A percentile compares a stretch with the other conserved stretches of the same genome.
These are phyloP conservation scores for Pelagia noctiluca DNA, from an alignment of 30 jellyfish, hydroid and myxozoan genomes.

Conservation along the genomic window DNA sequence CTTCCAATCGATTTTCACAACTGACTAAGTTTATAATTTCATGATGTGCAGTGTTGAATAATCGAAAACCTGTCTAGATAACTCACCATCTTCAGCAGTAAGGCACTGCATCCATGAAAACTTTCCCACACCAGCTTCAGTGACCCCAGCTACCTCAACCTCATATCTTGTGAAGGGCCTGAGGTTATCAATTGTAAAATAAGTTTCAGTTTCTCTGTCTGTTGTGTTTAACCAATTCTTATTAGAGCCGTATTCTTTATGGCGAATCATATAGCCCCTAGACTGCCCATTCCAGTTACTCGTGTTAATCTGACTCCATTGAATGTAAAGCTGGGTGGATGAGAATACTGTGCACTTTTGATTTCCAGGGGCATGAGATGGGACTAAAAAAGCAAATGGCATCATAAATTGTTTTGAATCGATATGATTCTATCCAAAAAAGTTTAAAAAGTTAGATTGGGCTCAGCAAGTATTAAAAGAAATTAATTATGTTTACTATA, in stretches of 20 bases:
- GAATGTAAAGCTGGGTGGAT: background rate
- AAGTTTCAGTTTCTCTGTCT: background rate
- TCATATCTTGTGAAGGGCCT: slow-evolving; percentile 34
- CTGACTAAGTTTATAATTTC: too few species aligned
- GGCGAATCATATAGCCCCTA: background rate
- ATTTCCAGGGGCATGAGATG: background rate
- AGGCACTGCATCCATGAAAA: slow-evolving; percentile 47
- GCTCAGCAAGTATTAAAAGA: too few species aligned
- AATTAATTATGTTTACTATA: too few species aligned
- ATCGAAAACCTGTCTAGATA: too few species aligned
- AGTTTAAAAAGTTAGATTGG: too few species aligned
- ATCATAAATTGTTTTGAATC: too few species aligned
- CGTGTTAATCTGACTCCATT: background rate
- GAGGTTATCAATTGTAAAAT: background rate
- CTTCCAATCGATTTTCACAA: too few species aligned
- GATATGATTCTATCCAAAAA: background rate
- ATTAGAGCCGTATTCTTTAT: background rate
- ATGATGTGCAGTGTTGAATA: too few species aligned
- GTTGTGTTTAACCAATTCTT: background rate
- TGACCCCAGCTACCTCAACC: slow-evolving; percentile 46
- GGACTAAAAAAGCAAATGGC: slow-evolving; percentile 12
- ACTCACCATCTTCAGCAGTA: slow-evolving; percentile 63
- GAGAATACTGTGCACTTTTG: slow-evolving; percentile 8
- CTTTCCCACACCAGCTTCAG: slow-evolving; percentile 60
- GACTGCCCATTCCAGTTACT: slow-evolving; percentile 23